These are phyloP conservation scores for Mythimna ferrago DNA, from an alignment of 2,888 invertebrate genomes.

Conservation along the genomic window DNA sequence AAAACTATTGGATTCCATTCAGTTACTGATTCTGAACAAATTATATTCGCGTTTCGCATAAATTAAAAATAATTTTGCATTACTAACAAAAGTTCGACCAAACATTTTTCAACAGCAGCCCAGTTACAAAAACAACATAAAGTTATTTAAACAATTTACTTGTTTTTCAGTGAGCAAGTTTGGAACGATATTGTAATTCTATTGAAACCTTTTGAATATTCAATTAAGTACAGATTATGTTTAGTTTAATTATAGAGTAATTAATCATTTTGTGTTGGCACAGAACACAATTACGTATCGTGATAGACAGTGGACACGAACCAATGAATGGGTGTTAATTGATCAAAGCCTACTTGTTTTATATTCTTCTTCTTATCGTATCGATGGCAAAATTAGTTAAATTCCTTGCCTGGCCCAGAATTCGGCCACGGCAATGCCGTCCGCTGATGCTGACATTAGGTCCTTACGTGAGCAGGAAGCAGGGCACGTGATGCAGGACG, in stretches of 20 bases:
- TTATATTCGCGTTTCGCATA: too few relatives aligned
- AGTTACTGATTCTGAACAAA: too few relatives aligned
- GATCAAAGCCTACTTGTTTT: background rate
- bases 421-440: too few relatives aligned
- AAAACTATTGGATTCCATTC: too few relatives aligned
- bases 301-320: background rate
- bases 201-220: conserved; percentile 12
- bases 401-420: too few relatives aligned
- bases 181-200: background rate
- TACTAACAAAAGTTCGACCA: background rate
- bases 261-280: background rate
- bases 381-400: too few relatives aligned
- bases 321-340: background rate
- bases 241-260: background rate
- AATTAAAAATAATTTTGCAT: background rate
- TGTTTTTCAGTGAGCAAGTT: background rate
- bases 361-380: too few relatives aligned
- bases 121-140: background rate
- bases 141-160: background rate
- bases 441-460: too few relatives aligned
- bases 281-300: background rate
- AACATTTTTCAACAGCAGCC: background rate
- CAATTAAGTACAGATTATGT: background rate
- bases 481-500: too few relatives aligned
- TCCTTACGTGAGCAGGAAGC: too few relatives aligned